Evolutionary conservation across 2,888 invertebrate genomes (phyloP), one percentile per base, ranked within the genome.

Genomic region (Cryptocephalus moraei): DNA sequence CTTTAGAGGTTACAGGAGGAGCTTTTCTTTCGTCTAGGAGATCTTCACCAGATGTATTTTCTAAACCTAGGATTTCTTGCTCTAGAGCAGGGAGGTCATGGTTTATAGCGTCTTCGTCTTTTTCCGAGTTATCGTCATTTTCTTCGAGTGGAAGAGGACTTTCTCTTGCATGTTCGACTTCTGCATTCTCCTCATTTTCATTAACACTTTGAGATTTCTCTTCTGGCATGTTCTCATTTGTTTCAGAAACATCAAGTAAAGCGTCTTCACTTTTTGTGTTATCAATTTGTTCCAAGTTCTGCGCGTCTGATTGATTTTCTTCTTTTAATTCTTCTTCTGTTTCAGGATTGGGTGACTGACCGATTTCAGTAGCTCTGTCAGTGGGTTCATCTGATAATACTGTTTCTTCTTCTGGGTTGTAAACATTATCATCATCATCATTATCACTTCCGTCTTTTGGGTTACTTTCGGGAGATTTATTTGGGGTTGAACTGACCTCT

Each of bases 341-440:
- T 43, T 49, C 40, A 39, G 34, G 32, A 8, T 32, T 42, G 11
- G 39, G 39, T 8, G 33, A 45, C 1, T 43, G 47, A 1, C 46
- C 46, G 9, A 39, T 13, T 34, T 46, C 48, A 8, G 47, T 38
- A n/a, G 39, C 11, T 13, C 8, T 9, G 33, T 43, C 43, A 8
- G 12, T 36, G 4, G n/a, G 11, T 11, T 36, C 36, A 36, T 36
- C 36, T n/a, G 36, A 36, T 11, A 36, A 4, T 36, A 11, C 11
- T 4, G 36, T 36, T 36, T 36, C 36, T 36, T 36, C 52, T 52
- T 56, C 45, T 10, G 45, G 51, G 32, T 51, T 47, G 8, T 56
- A 58, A 32, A 45, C 56, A 31, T 58, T 55, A 31, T 48, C 52
- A 22, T 56, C 52, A 32, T 46, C 56, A 31, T 58, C 55, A 32